Conservation (phyloP, 2,888 invertebrate genomes). For the Rhagonycha lutea region DNA sequence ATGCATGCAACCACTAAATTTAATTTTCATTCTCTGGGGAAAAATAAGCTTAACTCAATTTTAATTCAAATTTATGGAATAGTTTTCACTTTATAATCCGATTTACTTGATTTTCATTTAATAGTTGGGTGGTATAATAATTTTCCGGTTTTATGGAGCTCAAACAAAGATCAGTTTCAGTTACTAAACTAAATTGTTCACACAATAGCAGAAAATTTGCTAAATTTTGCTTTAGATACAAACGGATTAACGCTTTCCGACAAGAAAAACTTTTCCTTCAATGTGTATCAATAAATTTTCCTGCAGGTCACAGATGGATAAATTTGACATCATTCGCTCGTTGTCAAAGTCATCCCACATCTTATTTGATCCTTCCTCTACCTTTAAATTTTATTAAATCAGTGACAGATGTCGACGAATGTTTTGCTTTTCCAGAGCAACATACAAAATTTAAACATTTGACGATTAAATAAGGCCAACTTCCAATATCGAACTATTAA, state of each 20-base stretch:
- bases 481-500: too few relatives aligned
- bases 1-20: neutral
- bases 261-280: neutral
- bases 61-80: neutral
- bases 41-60: neutral
- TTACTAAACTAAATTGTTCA: neutral
- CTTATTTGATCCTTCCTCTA: slow-evolving; percentile 2
- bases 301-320: slow-evolving; percentile 12
- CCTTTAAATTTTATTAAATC: slow-evolving; percentile 13
- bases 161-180: neutral
- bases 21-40: neutral
- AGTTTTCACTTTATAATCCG: neutral
- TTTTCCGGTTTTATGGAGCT: slow-evolving; percentile 2
- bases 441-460: neutral
- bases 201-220: neutral
- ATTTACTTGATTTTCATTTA: neutral
- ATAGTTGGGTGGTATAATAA: neutral
- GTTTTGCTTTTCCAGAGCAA: neutral
- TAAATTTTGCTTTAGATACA: neutral
- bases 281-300: slow-evolving; percentile 14
- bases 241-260: neutral
- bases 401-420: slow-evolving; percentile 8
- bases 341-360: slow-evolving; percentile 15
- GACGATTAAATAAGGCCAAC: neutral
- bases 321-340: slow-evolving; percentile 8